Conservation (phyloP, 2,888 invertebrate species). For the Oeneis ivallda region DNA sequence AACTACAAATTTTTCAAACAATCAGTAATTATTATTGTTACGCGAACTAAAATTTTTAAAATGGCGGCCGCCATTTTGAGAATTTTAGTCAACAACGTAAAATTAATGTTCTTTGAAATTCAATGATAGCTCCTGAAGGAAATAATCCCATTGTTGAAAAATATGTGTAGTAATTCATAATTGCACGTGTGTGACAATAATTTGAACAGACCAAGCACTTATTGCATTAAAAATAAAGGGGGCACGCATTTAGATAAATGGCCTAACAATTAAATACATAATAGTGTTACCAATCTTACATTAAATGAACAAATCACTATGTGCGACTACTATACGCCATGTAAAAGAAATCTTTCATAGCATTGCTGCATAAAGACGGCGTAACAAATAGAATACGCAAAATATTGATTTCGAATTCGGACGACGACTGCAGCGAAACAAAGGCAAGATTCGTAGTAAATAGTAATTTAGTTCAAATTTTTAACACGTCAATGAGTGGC, state of each 20-base stretch:
- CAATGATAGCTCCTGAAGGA: conserved; percentile 30
- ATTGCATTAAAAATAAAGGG: conserved; percentile 57
- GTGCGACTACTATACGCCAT: conserved; percentile 81
- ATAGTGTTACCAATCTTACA: conserved; percentile 82
- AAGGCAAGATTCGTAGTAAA: conserved; percentile 52
- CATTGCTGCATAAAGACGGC: conserved; percentile 79
- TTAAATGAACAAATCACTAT: conserved; percentile 81
- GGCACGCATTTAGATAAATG: conserved; percentile 70
- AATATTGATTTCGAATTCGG: conserved; percentile 68
- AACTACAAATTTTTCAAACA: conserved; percentile 37
- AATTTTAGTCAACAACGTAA: conserved; percentile 28
- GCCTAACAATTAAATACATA: conserved; percentile 76
- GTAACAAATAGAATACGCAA: conserved; percentile 77
- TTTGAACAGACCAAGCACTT: conserved; percentile 70
- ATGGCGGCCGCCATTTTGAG: conserved; percentile 57
- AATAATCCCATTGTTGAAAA: conserved; percentile 38
- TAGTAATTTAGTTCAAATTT: conserved; percentile 63
- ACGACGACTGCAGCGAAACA: conserved; percentile 74
- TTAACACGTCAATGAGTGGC: conserved; percentile 46
- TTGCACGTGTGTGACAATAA: conserved; percentile 64
- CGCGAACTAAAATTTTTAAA: conserved; percentile 21
- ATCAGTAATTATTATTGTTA: neutral
- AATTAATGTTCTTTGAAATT: conserved; percentile 20
- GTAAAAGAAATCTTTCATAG: conserved; percentile 79
- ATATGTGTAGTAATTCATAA: conserved; percentile 56